A percentile compares a stretch with the other conserved stretches of the same genome.
phyloP scores from a whole-genome alignment of 2,113 vertebrate genomes.

The Cephalopterus ornatus region DNA sequence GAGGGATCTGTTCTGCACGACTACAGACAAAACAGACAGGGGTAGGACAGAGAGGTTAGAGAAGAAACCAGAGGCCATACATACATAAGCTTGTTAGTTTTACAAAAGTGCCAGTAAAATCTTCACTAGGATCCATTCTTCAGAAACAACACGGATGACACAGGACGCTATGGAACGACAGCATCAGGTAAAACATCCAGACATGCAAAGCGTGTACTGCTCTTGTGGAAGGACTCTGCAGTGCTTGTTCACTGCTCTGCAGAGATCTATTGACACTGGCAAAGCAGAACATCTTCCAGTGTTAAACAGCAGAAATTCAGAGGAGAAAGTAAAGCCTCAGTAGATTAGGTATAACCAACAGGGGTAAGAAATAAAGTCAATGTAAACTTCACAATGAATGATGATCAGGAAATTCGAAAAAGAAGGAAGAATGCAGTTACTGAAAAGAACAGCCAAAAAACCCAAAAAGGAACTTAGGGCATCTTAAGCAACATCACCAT shows the following conservation, averaged over 20 bases:
- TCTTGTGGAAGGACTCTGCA: not conserved
- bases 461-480: not conserved
- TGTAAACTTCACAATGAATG: not conserved
- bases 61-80: conserved; percentile 60
- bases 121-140: not conserved
- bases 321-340: not conserved
- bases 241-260: not conserved
- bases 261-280: not conserved
- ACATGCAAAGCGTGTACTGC: not conserved
- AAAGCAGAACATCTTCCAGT: not conserved
- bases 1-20: conserved; percentile 97
- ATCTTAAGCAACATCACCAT: not conserved
- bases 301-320: not conserved
- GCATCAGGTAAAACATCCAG: not conserved
- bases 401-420: not conserved
- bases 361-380: not conserved
- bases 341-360: not conserved
- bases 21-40: conserved; percentile 85
- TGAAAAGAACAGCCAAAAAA: not conserved
- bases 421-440: not conserved
- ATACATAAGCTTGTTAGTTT: conserved; percentile 73
- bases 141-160: not conserved
- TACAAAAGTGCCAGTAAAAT: conserved; percentile 30
- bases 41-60: conserved; percentile 76
- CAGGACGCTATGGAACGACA: not conserved